phyloP scores from a whole-genome alignment of 2,113 vertebrate species.

The Irena cyanogastra region DNA sequence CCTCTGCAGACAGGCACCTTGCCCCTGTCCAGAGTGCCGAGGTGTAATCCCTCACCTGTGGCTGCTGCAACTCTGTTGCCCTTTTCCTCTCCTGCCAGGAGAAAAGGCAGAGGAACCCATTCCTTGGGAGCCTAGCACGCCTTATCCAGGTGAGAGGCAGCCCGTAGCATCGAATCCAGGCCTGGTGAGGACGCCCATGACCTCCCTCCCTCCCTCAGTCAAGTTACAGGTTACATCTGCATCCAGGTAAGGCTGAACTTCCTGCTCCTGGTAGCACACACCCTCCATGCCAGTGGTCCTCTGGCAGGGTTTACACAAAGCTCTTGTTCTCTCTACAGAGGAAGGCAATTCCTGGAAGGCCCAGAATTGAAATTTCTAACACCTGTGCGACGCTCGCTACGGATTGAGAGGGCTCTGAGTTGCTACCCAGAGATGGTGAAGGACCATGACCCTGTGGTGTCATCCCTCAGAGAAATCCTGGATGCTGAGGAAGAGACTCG shows the following conservation, averaged over 20 bases:
- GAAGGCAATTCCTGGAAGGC: neutral
- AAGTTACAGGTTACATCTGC: constrained; percentile 57
- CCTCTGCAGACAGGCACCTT: neutral
- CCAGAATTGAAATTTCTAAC: constrained; percentile 65
- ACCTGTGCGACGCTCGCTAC: constrained; percentile 61
- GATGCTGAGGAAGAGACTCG: constrained; percentile 28
- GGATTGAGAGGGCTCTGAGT: constrained; percentile 18
- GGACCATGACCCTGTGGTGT: constrained; percentile 68
- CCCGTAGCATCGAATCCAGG: neutral
- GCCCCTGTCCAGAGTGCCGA: accelerated
- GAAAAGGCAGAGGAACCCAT: neutral
- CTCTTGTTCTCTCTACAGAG: neutral
- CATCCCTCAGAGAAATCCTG: constrained; percentile 66
- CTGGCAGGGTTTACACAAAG: neutral
- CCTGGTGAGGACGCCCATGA: accelerated
- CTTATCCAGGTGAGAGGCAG: neutral
- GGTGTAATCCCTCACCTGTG: neutral
- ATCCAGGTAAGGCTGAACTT: constrained; percentile 53
- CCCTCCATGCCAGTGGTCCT: neutral
- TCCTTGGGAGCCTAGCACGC: neutral
- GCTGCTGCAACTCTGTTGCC: neutral
- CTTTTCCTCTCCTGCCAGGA: neutral
- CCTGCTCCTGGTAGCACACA: neutral
- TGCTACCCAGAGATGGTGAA: constrained; percentile 60
- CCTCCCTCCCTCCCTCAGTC: neutral